Base-by-base conservation (phyloP, 2,888 invertebrate genomes). In the Sialis fuliginosa region DNA sequence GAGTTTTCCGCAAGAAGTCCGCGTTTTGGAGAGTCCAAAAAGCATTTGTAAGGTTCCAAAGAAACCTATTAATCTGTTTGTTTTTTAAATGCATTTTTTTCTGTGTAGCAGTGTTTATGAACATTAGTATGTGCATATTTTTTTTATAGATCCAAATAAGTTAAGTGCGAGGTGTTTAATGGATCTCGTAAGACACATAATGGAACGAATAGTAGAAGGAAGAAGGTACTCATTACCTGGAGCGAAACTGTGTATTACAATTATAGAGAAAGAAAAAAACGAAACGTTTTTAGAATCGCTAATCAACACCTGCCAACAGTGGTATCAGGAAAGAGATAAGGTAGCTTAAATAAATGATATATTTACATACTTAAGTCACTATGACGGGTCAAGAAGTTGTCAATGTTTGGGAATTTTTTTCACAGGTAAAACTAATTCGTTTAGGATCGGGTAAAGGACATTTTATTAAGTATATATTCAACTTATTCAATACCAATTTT, bases 211-310 rank as follows among this genome's bases (percentile, higher is more conserved):
- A 10, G 80, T 87, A 52, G 87, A 88, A 64, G 82, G 83, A 5
- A 72, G 76, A 46, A 74, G 82, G 44, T 85, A 82, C 65, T 85
- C 87, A 41, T 75, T 86, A 60, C 80, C 88, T 30, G 86, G 87
- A 46, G 87, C 90, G 7, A 80, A 88, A 51, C 73, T 89, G 53
- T 90, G 89, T 64, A 79, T 89, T 57, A 79, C 81, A 49, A 87
- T 90, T 44, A 87, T 89, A 54, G 87, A 88, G 71, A 82, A 81
- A 63, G 91, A 91, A 67, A 77, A 77, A 57, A 82, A 81, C 54
- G 86, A 88, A 67, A 90, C 89, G 39, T 91, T 90, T 66, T 71
- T 90, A 56, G 91, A 91, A 68, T 85, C 88, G 35, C 70, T 91
- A 54, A 71, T 91, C 54, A 91, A 91, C 65, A 87, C 83, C 39